Base-by-base conservation (phyloP, 64 coral and sea anemone species). In the Porites lutea region DNA sequence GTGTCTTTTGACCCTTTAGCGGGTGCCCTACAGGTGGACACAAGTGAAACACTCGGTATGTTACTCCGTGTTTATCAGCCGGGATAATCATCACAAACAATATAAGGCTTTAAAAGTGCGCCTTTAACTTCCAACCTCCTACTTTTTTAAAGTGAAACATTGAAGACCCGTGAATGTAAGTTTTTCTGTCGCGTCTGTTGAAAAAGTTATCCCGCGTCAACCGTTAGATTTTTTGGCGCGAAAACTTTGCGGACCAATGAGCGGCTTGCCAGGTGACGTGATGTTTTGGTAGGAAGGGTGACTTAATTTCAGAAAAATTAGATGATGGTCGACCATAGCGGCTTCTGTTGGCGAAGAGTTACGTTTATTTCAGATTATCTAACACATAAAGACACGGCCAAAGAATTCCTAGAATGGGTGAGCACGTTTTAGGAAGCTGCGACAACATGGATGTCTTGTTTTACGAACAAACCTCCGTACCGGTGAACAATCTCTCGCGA, bases 381-480 rank as follows among this genome's bases (percentile, higher is more conserved):
- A 89, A 75, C 69, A 87, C 80, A 86, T 88, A 87, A 94, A 77
- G 88, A 91, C 88, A 81, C 59, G 22, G 16, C 49, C 6, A 89
- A 88, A 96, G 68, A 88, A 91, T 89, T 89, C 82, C 78, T 57
- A 94, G 90, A 91, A 97, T 97, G 95, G 88, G 95, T 20, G 95
- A 97, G 27, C 95, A 97, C 70, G 60, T 87, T 77, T 74, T 88
- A 51, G 55, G 82, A 59, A 83, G 52, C 55, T 91, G 74, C 18
- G 95, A 97, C 4, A 94, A 91, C 61, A 91, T 94, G 77, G 95
- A 97, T 37, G 77, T 97, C 12, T 86, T 93, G 18, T 97, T 97
- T 70, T 97, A 97, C 52, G 95, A 97, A 74, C 88, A 93, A 54
- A 70, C 72, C 8, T 47, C 78, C 3, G 72, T 82, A 65, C 88